These are phyloP conservation scores for Elaphurus davidianus DNA, from an alignment of 2,113 vertebrate species.

Conservation along the genomic window DNA sequence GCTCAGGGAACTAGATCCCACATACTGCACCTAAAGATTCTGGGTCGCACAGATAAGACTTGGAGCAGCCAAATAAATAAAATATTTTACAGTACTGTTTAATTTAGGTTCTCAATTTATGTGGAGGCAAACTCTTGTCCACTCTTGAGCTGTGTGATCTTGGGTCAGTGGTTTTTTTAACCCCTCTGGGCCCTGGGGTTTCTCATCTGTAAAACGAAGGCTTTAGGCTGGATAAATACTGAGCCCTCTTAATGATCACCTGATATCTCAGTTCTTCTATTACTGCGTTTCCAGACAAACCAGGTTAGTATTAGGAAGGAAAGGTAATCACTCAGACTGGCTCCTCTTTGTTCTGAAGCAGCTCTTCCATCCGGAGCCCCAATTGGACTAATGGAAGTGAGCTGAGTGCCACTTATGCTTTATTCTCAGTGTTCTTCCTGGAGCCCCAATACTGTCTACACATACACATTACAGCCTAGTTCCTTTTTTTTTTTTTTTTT, in stretches of 20 bases:
- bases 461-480: neutral
- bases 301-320: neutral
- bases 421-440: neutral
- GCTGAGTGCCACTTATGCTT: accelerated
- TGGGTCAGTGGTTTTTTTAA: neutral
- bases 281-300: neutral
- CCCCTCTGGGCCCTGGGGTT: neutral
- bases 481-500: neutral
- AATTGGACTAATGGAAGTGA: accelerated
- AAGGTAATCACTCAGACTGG: too few species aligned
- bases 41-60: neutral
- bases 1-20: neutral
- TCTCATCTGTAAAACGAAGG: neutral
- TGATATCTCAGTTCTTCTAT: neutral
- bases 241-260: neutral
- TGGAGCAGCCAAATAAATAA: neutral
- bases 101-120: neutral
- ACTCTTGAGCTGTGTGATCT: neutral
- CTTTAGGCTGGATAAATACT: neutral
- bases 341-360: neutral
- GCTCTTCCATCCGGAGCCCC: neutral
- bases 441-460: neutral
- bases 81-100: neutral
- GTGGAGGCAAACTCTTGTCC: accelerated
- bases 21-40: neutral